Percentiles rank a stretch among this genome's conserved stretches.
Evolutionary conservation across 2,888 invertebrate genomes (phyloP).

Genomic region (Cryptocephalus primarius): DNA sequence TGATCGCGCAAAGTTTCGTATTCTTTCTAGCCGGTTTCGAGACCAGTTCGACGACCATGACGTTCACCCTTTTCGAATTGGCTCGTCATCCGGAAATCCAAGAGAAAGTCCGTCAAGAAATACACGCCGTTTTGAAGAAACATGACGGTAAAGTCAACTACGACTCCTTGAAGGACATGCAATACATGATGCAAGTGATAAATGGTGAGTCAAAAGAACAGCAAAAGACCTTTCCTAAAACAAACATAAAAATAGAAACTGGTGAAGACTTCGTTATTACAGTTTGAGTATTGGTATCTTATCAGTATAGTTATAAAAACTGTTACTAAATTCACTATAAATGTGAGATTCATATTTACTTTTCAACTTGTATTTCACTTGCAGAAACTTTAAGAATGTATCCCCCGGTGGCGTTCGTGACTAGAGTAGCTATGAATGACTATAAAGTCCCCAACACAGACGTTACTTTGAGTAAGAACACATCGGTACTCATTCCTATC

Average conservation of each 20-base stretch:
- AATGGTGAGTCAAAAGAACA: neutral
- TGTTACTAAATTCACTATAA: too few species aligned
- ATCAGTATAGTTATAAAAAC: too few species aligned
- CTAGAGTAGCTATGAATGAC: slow-evolving; percentile 10
- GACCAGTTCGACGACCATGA: slow-evolving; percentile 18
- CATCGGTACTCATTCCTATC: slow-evolving; percentile 4
- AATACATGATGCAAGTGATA: slow-evolving; percentile 20
- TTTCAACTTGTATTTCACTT: slow-evolving; percentile 1
- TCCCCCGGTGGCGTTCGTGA: slow-evolving; percentile 10
- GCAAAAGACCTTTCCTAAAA: neutral
- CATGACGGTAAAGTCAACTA: slow-evolving; percentile 33
- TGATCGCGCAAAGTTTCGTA: slow-evolving; percentile 42
- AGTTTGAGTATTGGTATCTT: too few species aligned
- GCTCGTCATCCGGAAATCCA: slow-evolving; percentile 34
- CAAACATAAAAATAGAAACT: too few species aligned
- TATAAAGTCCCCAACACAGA: slow-evolving; percentile 13
- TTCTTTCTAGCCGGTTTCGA: slow-evolving; percentile 44
- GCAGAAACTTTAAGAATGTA: slow-evolving; percentile 16
- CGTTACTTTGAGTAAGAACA: slow-evolving; percentile 10
- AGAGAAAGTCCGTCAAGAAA: slow-evolving; percentile 32
- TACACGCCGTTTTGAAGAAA: slow-evolving; percentile 28
- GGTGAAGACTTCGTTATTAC: too few species aligned
- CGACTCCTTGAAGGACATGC: slow-evolving; percentile 29
- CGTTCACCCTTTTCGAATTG: slow-evolving; percentile 31
- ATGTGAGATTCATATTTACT: too few species aligned